Percentiles rank a stretch among this genome's conserved stretches.
Evolutionary conservation across 2,113 vertebrate genomes (phyloP).

Genomic region (Sclerurus mexicanus): DNA sequence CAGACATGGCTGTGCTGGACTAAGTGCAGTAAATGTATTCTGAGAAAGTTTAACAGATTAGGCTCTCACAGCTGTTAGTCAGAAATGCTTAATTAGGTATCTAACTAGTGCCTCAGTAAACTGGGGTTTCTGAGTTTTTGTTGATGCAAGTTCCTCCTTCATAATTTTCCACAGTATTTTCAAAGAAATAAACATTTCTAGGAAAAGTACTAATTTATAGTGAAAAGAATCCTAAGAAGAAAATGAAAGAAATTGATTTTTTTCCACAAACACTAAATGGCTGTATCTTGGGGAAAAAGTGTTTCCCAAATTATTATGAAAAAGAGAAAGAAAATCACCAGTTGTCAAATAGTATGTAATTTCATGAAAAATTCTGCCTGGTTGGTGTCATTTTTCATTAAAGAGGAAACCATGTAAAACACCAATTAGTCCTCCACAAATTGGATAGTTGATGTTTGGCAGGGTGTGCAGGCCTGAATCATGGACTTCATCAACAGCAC

Average conservation of each 20-base stretch:
- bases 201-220: background rate
- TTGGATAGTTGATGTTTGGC: background rate
- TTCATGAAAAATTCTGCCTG: background rate
- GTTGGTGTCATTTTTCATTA: background rate
- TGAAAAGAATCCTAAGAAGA: background rate
- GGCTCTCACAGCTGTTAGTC: background rate
- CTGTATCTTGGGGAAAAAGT: background rate
- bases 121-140: background rate
- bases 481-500: background rate
- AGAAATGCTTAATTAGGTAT: background rate
- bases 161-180: background rate
- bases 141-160: background rate
- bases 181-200: background rate
- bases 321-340: background rate
- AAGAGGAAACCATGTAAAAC: constrained; percentile 12
- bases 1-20: background rate
- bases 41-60: background rate
- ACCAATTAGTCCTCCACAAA: constrained; percentile 14
- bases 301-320: background rate
- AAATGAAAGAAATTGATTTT: background rate
- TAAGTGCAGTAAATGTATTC: background rate
- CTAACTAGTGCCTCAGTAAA: background rate
- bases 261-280: background rate
- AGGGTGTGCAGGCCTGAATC: background rate
- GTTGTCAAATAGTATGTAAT: background rate